These are phyloP conservation scores for Entomyzon cyanotis DNA, from an alignment of 2,113 vertebrate genomes.

Conservation along the genomic window DNA sequence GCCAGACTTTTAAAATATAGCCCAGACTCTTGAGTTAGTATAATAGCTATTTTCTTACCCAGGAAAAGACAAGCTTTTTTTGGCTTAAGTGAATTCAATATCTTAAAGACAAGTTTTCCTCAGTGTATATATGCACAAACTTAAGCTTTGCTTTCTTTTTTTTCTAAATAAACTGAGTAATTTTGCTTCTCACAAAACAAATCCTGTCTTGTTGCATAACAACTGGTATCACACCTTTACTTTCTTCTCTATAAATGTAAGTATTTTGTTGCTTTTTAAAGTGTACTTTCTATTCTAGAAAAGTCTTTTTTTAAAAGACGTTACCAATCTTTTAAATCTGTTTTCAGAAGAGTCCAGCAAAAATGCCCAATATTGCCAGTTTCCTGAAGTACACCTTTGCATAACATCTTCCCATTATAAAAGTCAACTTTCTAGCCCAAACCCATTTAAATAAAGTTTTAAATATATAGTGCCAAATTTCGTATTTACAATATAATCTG, in stretches of 20 bases:
- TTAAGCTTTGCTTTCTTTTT: not conserved
- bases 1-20: slow-evolving; percentile 13
- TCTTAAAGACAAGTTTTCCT: not conserved
- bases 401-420: slow-evolving; percentile 7
- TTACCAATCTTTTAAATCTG: not conserved
- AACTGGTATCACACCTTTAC: not conserved
- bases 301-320: not conserved
- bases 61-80: not conserved
- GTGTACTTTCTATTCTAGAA: not conserved
- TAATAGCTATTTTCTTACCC: not conserved
- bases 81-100: slow-evolving; percentile 18
- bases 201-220: not conserved
- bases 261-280: not conserved
- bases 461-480: slow-evolving; percentile 56
- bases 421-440: slow-evolving; percentile 33
- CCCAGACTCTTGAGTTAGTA: not conserved
- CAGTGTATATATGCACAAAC: not conserved
- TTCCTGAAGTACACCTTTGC: slow-evolving; percentile 11
- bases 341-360: not conserved
- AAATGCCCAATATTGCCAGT: not conserved
- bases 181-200: not conserved
- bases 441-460: slow-evolving; percentile 59
- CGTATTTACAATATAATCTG: slow-evolving; percentile 62
- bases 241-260: not conserved
- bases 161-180: not conserved